Evolutionary conservation across 2,888 invertebrate species (phyloP).

Genomic region (Spodoptera picta): DNA sequence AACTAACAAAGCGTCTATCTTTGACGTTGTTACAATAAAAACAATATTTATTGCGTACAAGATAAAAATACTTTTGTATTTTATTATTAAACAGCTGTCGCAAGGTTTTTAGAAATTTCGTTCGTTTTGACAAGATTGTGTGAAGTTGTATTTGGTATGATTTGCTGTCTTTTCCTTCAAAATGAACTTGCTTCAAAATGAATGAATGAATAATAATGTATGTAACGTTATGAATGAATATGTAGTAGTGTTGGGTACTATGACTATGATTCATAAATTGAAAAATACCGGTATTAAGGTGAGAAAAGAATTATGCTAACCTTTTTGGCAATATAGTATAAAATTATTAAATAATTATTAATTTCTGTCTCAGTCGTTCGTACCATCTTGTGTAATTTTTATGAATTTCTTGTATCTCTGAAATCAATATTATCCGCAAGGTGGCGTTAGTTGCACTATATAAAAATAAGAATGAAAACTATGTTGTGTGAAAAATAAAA

Average conservation of each 20-base stretch:
- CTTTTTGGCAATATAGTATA: too few species aligned
- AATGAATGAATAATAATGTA: conserved; percentile 3
- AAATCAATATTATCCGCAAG: too few species aligned
- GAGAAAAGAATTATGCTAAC: too few species aligned
- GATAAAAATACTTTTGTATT: conserved; percentile 60
- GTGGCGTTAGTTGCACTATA: too few species aligned
- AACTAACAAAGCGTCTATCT: conserved; percentile 38
- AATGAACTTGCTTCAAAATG: conserved; percentile 19
- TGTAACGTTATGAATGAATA: neutral
- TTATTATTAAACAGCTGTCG: conserved; percentile 53
- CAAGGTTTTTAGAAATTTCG: conserved; percentile 52
- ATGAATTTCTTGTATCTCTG: too few species aligned
- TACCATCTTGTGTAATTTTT: too few species aligned
- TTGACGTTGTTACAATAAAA: conserved; percentile 55
- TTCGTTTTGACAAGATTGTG: conserved; percentile 55
- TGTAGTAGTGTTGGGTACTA: neutral
- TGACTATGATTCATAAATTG: neutral
- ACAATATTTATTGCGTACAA: conserved; percentile 55
- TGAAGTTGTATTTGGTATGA: conserved; percentile 15
- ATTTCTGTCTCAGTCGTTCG: too few species aligned
- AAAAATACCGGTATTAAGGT: too few species aligned
- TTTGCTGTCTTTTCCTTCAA: neutral
- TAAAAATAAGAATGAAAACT: too few species aligned
- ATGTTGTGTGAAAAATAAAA: too few species aligned
- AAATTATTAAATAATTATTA: too few species aligned